Conservation (phyloP, 2,888 invertebrate species). For the Taphrorychus bicolor region DNA sequence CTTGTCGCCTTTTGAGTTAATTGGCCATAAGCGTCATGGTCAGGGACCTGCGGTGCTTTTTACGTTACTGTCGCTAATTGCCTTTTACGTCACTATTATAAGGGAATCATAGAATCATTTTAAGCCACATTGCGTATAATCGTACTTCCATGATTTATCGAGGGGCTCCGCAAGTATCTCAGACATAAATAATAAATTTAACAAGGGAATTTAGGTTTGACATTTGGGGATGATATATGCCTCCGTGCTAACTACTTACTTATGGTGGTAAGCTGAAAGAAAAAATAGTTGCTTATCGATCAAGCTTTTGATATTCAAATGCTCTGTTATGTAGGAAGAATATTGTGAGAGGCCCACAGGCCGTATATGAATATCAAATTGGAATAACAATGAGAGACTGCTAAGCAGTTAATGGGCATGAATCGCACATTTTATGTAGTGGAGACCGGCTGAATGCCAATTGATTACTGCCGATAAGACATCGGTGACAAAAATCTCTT, state of each 20-base stretch:
- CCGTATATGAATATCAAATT: conserved; percentile 22
- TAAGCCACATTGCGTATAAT: neutral
- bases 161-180: neutral
- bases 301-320: neutral
- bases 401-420: conserved; percentile 6
- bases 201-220: conserved; percentile 8
- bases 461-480: conserved; percentile 1
- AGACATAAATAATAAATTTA: conserved; percentile 8
- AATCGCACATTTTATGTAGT: conserved; percentile 6
- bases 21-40: neutral
- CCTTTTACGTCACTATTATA: neutral
- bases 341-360: neutral
- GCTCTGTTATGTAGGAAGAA: neutral
- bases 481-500: conserved; percentile 7
- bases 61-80: neutral
- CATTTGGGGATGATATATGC: neutral
- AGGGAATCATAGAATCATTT: neutral
- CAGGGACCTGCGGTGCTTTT: neutral
- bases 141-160: conserved; percentile 3
- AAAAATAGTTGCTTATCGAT: neutral
- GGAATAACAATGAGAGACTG: conserved; percentile 21
- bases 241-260: neutral
- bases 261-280: neutral
- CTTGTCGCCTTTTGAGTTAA: neutral
- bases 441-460: conserved; percentile 1